Evolutionary conservation across 1,140 invertebrate genomes (phyloP).

Genomic region (Calliphora vicina): DNA sequence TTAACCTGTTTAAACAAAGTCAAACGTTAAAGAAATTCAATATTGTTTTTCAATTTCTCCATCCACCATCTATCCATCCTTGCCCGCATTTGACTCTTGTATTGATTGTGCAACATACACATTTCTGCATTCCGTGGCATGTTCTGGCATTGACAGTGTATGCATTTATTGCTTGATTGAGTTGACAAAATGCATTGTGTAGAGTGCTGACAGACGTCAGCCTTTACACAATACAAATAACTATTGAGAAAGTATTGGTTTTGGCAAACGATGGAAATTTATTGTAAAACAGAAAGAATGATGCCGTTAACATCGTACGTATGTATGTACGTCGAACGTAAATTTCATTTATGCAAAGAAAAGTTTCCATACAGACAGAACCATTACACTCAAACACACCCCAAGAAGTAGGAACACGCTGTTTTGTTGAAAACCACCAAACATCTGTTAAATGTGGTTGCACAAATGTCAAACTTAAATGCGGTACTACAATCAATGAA

Average conservation of each 20-base stretch:
- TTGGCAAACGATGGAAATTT: neutral
- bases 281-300: neutral
- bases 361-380: neutral
- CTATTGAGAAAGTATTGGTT: neutral
- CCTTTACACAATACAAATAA: slow-evolving; percentile 13
- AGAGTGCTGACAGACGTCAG: slow-evolving; percentile 30
- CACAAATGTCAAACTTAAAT: slow-evolving; percentile 25
- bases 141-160: neutral
- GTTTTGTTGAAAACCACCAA: neutral
- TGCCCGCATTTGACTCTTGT: neutral
- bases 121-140: neutral
- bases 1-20: neutral
- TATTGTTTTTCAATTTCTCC: neutral
- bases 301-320: too few species aligned
- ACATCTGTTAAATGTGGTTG: slow-evolving; percentile 32
- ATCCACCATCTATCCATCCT: neutral
- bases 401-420: neutral
- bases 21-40: slow-evolving; percentile 16
- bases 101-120: neutral
- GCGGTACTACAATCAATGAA: slow-evolving; percentile 28
- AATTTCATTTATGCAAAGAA: neutral
- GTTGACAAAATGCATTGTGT: slow-evolving; percentile 35
- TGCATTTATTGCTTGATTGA: slow-evolving; percentile 24
- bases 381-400: too few species aligned
- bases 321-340: neutral